These are phyloP conservation scores for Tachystola acroxantha DNA, from an alignment of 2,888 invertebrate species.

Conservation along the genomic window DNA sequence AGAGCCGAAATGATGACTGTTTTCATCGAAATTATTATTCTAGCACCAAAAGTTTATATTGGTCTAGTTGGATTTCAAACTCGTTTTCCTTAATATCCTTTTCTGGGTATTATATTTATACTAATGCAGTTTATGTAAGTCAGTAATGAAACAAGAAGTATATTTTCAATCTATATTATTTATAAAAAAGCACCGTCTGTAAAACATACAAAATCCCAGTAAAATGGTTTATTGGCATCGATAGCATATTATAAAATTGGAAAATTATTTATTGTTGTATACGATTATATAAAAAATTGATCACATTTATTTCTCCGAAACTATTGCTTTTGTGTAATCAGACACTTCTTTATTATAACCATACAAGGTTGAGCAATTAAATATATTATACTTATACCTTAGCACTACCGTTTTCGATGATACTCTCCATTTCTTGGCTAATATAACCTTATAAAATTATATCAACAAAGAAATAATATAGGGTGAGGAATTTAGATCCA, in stretches of 20 bases:
- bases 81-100: too few relatives aligned
- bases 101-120: too few relatives aligned
- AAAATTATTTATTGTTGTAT: constrained; percentile 47
- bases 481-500: constrained; percentile 29
- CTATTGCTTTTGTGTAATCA: constrained; percentile 33
- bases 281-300: constrained; percentile 58
- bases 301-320: constrained; percentile 25
- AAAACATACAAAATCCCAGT: constrained; percentile 72
- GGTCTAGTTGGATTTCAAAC: too few relatives aligned
- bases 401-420: constrained; percentile 42
- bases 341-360: constrained; percentile 27
- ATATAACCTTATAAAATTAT: constrained; percentile 29
- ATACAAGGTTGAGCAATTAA: constrained; percentile 59
- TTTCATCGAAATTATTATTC: too few relatives aligned
- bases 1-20: too few relatives aligned
- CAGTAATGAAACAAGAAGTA: constrained; percentile 19
- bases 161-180: constrained; percentile 53
- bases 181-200: constrained; percentile 77
- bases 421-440: constrained; percentile 31
- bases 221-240: constrained; percentile 64
- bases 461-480: constrained; percentile 30
- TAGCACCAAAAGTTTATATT: too few relatives aligned
- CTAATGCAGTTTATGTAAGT: too few relatives aligned
- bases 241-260: constrained; percentile 60
- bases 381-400: too few relatives aligned